phyloP scores from a whole-genome alignment of 2,113 vertebrate genomes.

The Dasyprocta punctata region DNA sequence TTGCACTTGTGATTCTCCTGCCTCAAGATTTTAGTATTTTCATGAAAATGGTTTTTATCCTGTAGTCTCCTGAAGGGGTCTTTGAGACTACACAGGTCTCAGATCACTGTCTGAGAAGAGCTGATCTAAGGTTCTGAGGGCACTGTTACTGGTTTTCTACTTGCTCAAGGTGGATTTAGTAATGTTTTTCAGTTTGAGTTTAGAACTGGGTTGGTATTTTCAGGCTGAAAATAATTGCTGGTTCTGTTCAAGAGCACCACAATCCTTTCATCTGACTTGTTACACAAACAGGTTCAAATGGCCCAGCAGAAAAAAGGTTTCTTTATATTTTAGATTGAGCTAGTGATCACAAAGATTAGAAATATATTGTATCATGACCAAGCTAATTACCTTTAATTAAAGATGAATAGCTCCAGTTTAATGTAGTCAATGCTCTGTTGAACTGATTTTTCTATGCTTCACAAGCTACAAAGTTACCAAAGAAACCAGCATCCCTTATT shows the following conservation, averaged over 20 bases:
- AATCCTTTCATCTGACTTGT: background rate
- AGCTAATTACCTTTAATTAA: background rate
- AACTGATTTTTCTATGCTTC: background rate
- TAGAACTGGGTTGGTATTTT: background rate
- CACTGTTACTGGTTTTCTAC: background rate
- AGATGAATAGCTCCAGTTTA: background rate
- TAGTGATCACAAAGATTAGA: background rate
- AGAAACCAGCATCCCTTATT: background rate
- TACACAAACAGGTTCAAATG: background rate
- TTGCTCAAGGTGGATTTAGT: background rate
- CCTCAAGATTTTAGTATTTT: background rate
- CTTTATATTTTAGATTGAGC: background rate
- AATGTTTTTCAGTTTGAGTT: background rate
- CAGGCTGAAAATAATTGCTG: background rate
- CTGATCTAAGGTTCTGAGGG: background rate
- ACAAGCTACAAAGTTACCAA: background rate
- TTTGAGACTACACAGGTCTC: background rate
- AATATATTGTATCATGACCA: background rate
- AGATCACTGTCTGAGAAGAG: background rate
- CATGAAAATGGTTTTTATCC: background rate
- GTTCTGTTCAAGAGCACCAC: background rate
- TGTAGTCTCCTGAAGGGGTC: background rate
- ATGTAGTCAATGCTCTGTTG: background rate
- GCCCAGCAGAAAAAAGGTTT: background rate
- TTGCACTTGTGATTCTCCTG: background rate